Conservation (phyloP, 1,140 invertebrate species). For the Drosophila erecta region DNA sequence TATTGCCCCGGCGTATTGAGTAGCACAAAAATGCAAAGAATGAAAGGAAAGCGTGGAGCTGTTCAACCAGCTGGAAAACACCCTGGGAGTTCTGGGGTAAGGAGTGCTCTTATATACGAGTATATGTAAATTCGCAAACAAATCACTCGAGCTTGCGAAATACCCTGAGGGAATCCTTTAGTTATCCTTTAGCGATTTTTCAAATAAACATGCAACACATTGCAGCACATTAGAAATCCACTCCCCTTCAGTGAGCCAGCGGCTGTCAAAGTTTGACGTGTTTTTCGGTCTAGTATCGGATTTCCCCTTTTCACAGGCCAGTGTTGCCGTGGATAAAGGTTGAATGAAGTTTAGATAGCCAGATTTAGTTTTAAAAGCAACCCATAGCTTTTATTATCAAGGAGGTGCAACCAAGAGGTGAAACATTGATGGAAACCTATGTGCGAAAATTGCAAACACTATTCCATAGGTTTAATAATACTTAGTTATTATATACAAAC, state of each 20-base stretch:
- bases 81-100: slow-evolving; percentile 49
- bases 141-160: slow-evolving; percentile 77
- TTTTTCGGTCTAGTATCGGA: slow-evolving; percentile 50
- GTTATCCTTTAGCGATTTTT: slow-evolving; percentile 83
- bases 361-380: too few relatives aligned
- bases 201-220: slow-evolving; percentile 76
- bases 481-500: too few relatives aligned
- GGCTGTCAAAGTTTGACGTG: slow-evolving; percentile 61
- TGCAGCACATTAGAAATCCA: slow-evolving; percentile 35
- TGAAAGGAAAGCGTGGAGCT: slow-evolving; percentile 24
- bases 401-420: too few relatives aligned
- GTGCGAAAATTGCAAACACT: too few relatives aligned
- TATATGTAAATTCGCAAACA: slow-evolving; percentile 81
- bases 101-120: slow-evolving; percentile 51
- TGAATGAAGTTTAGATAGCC: background rate
- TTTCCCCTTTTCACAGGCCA: slow-evolving; percentile 28
- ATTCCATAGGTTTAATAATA: too few relatives aligned
- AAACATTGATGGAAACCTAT: too few relatives aligned
- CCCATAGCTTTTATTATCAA: too few relatives aligned
- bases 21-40: slow-evolving; percentile 12
- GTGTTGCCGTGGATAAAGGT: slow-evolving; percentile 3
- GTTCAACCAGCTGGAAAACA: slow-evolving; percentile 78
- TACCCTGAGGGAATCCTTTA: slow-evolving; percentile 76
- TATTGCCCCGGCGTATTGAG: slow-evolving; percentile 61
- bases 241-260: slow-evolving; percentile 28